These are phyloP conservation scores for Gymnothorax javanicus DNA, from an alignment of 2,797 vertebrate genomes.

Conservation along the genomic window DNA sequence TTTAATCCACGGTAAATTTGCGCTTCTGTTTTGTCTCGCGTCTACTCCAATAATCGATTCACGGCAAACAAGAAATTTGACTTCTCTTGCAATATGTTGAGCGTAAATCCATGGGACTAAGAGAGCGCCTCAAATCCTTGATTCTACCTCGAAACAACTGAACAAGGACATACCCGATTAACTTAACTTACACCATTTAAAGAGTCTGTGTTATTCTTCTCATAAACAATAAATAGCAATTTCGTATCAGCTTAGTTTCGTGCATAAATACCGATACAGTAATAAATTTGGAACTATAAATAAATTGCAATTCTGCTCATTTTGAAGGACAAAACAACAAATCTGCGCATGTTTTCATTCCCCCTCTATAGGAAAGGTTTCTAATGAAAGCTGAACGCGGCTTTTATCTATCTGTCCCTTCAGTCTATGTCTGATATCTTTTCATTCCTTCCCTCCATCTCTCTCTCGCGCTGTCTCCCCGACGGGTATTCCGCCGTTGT, in stretches of 20 bases:
- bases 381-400: slow-evolving; percentile 3
- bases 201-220: neutral
- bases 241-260: neutral
- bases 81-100: neutral
- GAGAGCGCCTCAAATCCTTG: slow-evolving; percentile 1
- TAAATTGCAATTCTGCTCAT: neutral
- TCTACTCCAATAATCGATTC: neutral
- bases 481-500: slow-evolving; percentile 25
- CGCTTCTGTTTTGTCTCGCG: neutral
- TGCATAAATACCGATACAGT: neutral
- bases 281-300: neutral
- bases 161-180: neutral
- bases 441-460: slow-evolving; percentile 11
- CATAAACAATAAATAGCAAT: neutral
- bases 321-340: neutral
- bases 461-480: slow-evolving; percentile 1
- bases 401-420: neutral
- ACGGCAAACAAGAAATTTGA: neutral
- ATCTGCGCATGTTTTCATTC: slow-evolving; percentile 7
- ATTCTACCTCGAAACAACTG: neutral
- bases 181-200: neutral
- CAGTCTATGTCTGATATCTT: neutral
- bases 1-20: neutral
- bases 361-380: slow-evolving; percentile 22
- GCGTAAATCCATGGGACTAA: neutral